These are phyloP conservation scores for Leptinotarsa undecemlineata DNA, from an alignment of 1,140 invertebrate genomes.

Conservation along the genomic window DNA sequence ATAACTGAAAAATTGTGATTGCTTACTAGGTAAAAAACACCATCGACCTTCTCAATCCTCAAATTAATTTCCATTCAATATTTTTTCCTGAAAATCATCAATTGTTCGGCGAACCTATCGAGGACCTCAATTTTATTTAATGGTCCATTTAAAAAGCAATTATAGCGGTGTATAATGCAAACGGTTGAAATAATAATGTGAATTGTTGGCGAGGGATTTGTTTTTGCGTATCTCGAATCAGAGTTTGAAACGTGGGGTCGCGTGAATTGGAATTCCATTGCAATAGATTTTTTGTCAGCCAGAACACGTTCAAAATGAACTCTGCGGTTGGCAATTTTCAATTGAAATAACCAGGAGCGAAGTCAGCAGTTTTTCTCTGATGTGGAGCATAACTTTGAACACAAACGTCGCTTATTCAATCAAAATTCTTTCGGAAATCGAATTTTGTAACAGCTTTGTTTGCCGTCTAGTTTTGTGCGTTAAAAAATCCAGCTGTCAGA, in stretches of 20 bases:
- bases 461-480: too few relatives aligned
- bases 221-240: conserved; percentile 10
- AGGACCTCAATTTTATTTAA: conserved; percentile 3
- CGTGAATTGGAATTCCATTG: not conserved
- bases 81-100: not conserved
- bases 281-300: not conserved
- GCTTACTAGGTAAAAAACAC: too few relatives aligned
- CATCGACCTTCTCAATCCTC: too few relatives aligned
- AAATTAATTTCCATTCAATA: not conserved
- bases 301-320: not conserved
- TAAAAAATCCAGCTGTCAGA: too few relatives aligned
- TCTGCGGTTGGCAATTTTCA: too few relatives aligned
- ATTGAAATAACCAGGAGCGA: not conserved
- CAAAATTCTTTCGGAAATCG: too few relatives aligned
- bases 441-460: too few relatives aligned
- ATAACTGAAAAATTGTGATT: too few relatives aligned
- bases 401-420: too few relatives aligned
- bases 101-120: not conserved
- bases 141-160: conserved; percentile 18
- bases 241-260: not conserved
- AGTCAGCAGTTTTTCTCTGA: not conserved
- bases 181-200: conserved; percentile 5
- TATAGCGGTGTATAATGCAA: conserved; percentile 4
- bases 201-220: not conserved
- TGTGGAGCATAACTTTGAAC: too few relatives aligned